phyloP scores from a whole-genome alignment of 2,888 invertebrate genomes.

The Brachypterus glaber region DNA sequence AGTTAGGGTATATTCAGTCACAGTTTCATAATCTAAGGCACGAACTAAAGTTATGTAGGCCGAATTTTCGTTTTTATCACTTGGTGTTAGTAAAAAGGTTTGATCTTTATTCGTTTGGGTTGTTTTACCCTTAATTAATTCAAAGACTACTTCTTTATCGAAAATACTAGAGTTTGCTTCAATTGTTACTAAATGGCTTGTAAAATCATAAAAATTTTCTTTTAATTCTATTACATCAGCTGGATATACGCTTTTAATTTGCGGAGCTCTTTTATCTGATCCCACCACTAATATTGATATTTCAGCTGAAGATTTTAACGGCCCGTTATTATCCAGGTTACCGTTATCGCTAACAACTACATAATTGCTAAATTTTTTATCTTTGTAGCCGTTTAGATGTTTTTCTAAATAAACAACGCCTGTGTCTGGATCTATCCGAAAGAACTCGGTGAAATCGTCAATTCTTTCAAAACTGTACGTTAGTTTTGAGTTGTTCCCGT shows the following conservation, averaged over 20 bases:
- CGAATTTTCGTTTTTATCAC: conserved; percentile 53
- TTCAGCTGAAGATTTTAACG: conserved; percentile 59
- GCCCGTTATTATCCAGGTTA: conserved; percentile 34
- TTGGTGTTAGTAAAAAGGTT: conserved; percentile 54
- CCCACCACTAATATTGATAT: conserved; percentile 78
- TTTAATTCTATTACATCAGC: conserved; percentile 49
- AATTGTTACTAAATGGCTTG: conserved; percentile 42
- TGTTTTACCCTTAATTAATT: conserved; percentile 71
- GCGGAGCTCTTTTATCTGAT: conserved; percentile 77
- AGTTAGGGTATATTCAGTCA: conserved; percentile 73
- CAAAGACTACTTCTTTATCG: conserved; percentile 67
- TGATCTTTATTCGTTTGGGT: conserved; percentile 78
- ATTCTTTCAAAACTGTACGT: conserved; percentile 53
- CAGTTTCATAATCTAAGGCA: conserved; percentile 74
- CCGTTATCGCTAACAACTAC: conserved; percentile 76
- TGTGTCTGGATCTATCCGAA: conserved; percentile 69
- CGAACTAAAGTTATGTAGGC: conserved; percentile 69
- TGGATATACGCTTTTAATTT: conserved; percentile 54
- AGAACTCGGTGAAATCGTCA: conserved; percentile 51
- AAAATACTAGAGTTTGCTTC: conserved; percentile 69
- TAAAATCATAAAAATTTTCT: conserved; percentile 68
- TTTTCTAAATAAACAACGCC: conserved; percentile 58
- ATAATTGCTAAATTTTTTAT: conserved; percentile 57
- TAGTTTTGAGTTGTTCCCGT: conserved; percentile 81
- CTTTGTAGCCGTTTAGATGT: conserved; percentile 38